Percentiles rank a stretch among this genome's conserved stretches.
phyloP scores from a whole-genome alignment of 2,888 invertebrate genomes.

The Phortica magna region DNA sequence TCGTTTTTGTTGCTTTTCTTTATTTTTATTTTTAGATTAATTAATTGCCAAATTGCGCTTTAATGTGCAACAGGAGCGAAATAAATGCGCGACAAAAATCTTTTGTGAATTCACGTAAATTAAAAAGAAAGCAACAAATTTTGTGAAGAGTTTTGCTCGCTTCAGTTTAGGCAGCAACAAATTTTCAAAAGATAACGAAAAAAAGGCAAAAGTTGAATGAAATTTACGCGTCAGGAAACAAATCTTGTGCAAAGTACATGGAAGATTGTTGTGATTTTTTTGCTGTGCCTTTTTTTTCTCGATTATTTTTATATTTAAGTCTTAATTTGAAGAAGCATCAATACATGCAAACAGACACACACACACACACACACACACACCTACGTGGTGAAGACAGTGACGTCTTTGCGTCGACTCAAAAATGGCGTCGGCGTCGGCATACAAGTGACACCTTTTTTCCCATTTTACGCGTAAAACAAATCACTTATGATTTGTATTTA shows the following conservation, averaged over 20 bases:
- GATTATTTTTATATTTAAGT: neutral
- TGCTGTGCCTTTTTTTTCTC: no score
- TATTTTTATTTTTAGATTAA: conserved; percentile 66
- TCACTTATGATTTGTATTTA: neutral
- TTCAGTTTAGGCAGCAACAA: no score
- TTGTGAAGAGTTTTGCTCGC: neutral
- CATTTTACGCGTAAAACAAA: no score
- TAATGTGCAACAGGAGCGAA: conserved; percentile 5
- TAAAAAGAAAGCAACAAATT: neutral
- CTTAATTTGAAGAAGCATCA: neutral
- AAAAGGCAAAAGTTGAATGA: no score
- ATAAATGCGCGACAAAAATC: neutral
- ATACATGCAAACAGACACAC: neutral
- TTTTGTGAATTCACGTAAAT: neutral
- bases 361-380: neutral
- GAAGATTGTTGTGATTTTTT: no score
- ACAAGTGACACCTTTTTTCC: no score
- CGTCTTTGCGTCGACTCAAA: no score
- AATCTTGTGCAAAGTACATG: no score
- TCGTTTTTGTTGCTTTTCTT: neutral
- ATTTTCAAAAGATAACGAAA: no score
- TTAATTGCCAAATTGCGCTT: conserved; percentile 41
- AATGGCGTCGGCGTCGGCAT: no score
- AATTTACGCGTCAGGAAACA: no score
- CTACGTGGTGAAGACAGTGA: no score